Percentiles rank a stretch among this genome's conserved stretches.
These are phyloP conservation scores for Archivesica marissinica DNA, from an alignment of 1,140 invertebrate genomes.

Conservation along the genomic window DNA sequence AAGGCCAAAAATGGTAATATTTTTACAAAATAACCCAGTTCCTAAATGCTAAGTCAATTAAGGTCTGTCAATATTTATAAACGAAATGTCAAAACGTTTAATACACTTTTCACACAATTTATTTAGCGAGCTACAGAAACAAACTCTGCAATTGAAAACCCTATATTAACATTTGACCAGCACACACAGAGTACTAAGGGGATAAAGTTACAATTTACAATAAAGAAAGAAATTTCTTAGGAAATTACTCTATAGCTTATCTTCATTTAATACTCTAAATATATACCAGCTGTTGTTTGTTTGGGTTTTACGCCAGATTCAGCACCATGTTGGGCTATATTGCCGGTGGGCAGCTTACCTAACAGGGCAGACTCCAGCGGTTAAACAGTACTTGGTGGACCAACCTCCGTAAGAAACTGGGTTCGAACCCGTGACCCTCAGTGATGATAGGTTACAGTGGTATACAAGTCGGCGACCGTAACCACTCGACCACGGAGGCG, in stretches of 20 bases:
- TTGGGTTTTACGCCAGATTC: too few relatives aligned
- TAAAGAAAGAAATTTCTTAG: conserved; percentile 4
- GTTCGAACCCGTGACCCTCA: too few relatives aligned
- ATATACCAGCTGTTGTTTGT: not conserved
- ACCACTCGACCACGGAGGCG: too few relatives aligned
- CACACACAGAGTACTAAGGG: not conserved
- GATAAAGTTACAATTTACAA: conserved; percentile 21
- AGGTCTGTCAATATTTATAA: conserved; percentile 51
- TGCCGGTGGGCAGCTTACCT: too few relatives aligned
- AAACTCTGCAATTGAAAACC: not conserved
- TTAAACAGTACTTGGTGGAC: too few relatives aligned
- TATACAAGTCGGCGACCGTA: too few relatives aligned
- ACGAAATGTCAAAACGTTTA: conserved; percentile 33
- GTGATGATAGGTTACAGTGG: too few relatives aligned
- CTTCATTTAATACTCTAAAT: not conserved
- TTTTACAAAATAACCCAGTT: conserved; percentile 41
- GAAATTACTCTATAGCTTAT: not conserved
- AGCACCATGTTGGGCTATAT: too few relatives aligned
- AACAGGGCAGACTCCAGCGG: too few relatives aligned
- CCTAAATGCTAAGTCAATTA: conserved; percentile 47
- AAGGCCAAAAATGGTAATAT: conserved; percentile 18
- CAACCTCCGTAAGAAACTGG: too few relatives aligned
- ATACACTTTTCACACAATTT: conserved; percentile 31
- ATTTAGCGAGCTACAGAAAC: conserved; percentile 14
- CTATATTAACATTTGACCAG: conserved; percentile 22